phyloP scores from a whole-genome alignment of 2,888 invertebrate species.

The Lathronympha strigana region DNA sequence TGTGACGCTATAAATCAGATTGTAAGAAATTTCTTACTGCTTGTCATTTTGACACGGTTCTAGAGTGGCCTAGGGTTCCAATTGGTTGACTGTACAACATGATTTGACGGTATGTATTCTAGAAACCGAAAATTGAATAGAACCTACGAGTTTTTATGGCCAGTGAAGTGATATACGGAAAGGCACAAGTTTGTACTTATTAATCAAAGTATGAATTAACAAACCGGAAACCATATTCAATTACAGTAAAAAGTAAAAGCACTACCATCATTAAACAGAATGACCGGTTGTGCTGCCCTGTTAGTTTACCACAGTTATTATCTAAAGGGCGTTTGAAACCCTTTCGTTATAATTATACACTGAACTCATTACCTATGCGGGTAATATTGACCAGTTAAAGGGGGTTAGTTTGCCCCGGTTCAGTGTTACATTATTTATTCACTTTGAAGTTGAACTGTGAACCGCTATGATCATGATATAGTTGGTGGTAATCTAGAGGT shows the following conservation, averaged over 20 bases:
- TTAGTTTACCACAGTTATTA: neutral
- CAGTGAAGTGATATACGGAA: too few relatives aligned
- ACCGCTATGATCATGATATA: neutral
- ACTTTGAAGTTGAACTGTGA: neutral
- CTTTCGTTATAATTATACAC: slow-evolving; percentile 9
- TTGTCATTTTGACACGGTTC: too few relatives aligned
- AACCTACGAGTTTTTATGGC: too few relatives aligned
- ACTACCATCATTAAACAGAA: neutral
- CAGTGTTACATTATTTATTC: neutral
- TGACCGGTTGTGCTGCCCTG: neutral
- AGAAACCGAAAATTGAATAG: too few relatives aligned
- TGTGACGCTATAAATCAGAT: too few relatives aligned
- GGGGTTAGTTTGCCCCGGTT: slow-evolving; percentile 1
- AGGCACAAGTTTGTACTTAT: too few relatives aligned
- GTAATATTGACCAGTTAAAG: neutral
- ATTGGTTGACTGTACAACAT: too few relatives aligned
- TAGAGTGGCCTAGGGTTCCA: too few relatives aligned
- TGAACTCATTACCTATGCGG: neutral
- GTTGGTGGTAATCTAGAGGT: neutral
- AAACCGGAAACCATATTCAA: neutral
- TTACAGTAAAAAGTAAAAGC: neutral
- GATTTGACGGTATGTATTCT: too few relatives aligned
- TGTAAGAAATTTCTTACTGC: too few relatives aligned
- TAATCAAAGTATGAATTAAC: neutral
- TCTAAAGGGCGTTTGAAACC: slow-evolving; percentile 3